Evolutionary conservation across 2,113 vertebrate genomes (phyloP).

Genomic region (Ptyas mucosa): DNA sequence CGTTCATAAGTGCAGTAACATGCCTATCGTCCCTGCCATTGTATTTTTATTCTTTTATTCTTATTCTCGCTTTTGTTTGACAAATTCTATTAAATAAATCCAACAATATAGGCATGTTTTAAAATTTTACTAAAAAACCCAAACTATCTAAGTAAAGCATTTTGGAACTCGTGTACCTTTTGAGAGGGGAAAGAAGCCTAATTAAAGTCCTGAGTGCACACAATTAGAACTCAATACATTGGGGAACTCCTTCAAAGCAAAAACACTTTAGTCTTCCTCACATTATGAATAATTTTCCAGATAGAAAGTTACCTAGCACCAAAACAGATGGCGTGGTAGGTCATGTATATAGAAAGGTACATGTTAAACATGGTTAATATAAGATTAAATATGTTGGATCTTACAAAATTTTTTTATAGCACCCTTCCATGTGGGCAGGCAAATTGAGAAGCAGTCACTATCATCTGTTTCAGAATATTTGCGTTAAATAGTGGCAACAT

Average conservation of each 20-base stretch:
- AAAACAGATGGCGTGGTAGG: background rate
- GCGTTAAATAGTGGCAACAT: background rate
- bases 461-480: background rate
- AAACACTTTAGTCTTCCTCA: background rate
- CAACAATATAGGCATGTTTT: slow-evolving; percentile 31
- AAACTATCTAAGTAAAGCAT: slow-evolving; percentile 20
- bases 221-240: background rate
- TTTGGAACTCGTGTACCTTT: slow-evolving; percentile 13
- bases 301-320: no score
- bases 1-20: no score
- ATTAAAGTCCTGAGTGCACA: background rate
- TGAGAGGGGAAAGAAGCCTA: background rate
- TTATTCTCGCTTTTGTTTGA: no score
- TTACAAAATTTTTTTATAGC: background rate
- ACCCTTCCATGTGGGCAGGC: background rate
- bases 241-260: background rate
- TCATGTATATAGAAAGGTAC: background rate
- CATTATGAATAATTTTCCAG: background rate
- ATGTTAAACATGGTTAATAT: background rate
- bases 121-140: background rate
- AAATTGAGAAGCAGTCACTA: background rate
- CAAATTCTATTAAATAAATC: background rate
- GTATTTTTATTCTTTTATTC: no score
- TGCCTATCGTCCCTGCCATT: no score
- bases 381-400: background rate